Conservation (phyloP, 2,888 invertebrate species). For the Lasioglossum vierecki region DNA sequence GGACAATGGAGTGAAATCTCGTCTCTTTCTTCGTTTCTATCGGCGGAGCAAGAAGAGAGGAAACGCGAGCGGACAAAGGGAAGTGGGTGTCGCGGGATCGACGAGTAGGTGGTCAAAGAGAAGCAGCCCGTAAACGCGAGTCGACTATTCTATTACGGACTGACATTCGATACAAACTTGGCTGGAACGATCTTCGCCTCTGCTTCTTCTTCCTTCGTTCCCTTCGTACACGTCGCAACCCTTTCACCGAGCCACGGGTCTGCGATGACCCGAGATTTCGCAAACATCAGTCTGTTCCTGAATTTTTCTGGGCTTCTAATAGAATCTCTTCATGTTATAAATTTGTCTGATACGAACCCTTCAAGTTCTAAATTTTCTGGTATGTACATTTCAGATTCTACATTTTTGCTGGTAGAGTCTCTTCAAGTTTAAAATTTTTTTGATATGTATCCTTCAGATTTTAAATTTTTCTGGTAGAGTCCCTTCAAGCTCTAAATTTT, state of each 20-base stretch:
- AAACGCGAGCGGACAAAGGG: constrained; percentile 42
- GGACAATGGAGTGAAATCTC: constrained; percentile 8
- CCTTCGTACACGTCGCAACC: background rate
- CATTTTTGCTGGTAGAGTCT: too few relatives aligned
- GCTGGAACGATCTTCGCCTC: constrained; percentile 77
- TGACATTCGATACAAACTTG: constrained; percentile 83
- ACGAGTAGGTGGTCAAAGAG: constrained; percentile 71
- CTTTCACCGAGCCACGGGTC: background rate
- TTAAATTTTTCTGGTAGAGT: too few relatives aligned
- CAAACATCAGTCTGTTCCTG: background rate
- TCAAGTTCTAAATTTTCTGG: background rate
- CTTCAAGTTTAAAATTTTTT: too few relatives aligned
- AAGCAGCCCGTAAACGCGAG: constrained; percentile 77
- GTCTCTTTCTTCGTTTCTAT: constrained; percentile 40
- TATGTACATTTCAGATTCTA: background rate
- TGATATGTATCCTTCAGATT: too few relatives aligned
- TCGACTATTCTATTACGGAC: constrained; percentile 82
- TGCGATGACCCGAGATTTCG: background rate
- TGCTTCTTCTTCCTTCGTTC: constrained; percentile 34
- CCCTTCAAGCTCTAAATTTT: background rate
- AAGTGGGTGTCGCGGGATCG: constrained; percentile 48
- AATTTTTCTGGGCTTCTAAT: background rate
- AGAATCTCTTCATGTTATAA: background rate
- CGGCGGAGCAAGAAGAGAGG: background rate
- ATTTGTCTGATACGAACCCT: fast-evolving